Evolutionary conservation across 2,888 invertebrate genomes (phyloP).

Genomic region (Ophraella communa): DNA sequence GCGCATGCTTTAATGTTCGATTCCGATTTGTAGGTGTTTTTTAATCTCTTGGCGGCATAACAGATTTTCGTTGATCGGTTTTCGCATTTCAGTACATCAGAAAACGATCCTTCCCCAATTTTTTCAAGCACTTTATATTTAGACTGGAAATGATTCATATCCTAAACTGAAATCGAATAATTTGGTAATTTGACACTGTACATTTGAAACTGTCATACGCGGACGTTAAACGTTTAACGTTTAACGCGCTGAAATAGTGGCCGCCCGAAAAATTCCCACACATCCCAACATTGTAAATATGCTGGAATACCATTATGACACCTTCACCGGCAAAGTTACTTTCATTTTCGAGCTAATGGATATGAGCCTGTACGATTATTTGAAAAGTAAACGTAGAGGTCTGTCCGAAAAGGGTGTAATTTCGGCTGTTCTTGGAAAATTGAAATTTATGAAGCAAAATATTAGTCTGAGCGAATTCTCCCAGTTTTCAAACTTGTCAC

Average conservation of each 20-base stretch:
- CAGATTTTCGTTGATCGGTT: slow-evolving; percentile 63
- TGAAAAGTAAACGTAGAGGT: too few relatives aligned
- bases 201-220: too few relatives aligned
- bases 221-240: too few relatives aligned
- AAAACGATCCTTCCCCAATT: slow-evolving; percentile 75
- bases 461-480: too few relatives aligned
- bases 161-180: too few relatives aligned
- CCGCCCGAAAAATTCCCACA: slow-evolving; percentile 65
- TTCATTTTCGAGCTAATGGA: too few relatives aligned
- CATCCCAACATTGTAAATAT: slow-evolving; percentile 70
- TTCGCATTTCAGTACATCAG: slow-evolving; percentile 72
- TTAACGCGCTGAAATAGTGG: slow-evolving; percentile 68
- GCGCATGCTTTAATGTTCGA: slow-evolving; percentile 62
- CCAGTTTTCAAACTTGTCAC: too few relatives aligned
- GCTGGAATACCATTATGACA: slow-evolving; percentile 68
- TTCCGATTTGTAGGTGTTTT: slow-evolving; percentile 64
- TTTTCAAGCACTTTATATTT: slow-evolving; percentile 68
- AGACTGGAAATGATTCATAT: slow-evolving; percentile 39
- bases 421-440: too few relatives aligned
- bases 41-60: slow-evolving; percentile 70
- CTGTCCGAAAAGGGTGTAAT: too few relatives aligned
- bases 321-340: slow-evolving; percentile 64
- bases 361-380: too few relatives aligned
- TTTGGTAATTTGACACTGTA: too few relatives aligned
- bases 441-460: too few relatives aligned